Evolutionary conservation across 2,888 invertebrate genomes (phyloP).

Genomic region (Lomographa bimaculata): DNA sequence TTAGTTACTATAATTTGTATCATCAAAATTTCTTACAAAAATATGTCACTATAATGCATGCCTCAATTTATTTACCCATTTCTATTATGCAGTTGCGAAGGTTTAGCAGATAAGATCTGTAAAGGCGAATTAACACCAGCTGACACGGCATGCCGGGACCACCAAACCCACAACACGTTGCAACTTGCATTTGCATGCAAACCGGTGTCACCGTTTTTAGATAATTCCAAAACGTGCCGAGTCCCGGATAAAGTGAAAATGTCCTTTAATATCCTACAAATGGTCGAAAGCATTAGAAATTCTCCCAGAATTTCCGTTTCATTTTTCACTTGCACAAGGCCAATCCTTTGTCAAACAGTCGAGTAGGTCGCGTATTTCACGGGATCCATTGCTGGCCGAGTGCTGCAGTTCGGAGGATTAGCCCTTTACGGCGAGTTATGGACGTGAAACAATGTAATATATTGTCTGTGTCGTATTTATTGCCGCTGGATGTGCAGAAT

Average conservation of each 20-base stretch:
- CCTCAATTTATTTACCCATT: no score
- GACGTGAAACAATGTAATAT: conserved; percentile 27
- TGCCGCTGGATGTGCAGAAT: conserved; percentile 23
- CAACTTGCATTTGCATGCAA: conserved; percentile 13
- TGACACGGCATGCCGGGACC: conserved; percentile 1
- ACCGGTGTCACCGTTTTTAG: conserved; percentile 9
- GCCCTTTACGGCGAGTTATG: conserved; percentile 30
- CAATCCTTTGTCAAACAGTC: conserved; percentile 31
- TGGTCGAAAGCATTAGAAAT: conserved; percentile 27
- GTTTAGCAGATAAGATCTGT: not conserved
- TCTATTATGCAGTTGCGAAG: no score
- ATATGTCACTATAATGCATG: no score
- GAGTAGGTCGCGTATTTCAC: conserved; percentile 32
- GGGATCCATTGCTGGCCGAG: conserved; percentile 31
- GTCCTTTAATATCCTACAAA: conserved; percentile 24
- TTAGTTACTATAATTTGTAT: no score
- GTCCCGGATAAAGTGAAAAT: conserved; percentile 18
- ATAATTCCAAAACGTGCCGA: conserved; percentile 10
- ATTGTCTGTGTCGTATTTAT: conserved; percentile 32
- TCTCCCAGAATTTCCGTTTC: conserved; percentile 29
- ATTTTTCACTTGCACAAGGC: conserved; percentile 30
- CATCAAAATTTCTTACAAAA: no score
- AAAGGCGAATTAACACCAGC: conserved; percentile 5
- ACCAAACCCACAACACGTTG: not conserved
- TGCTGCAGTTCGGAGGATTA: conserved; percentile 33